Evolutionary conservation across 2,797 vertebrate species (phyloP).

Genomic region (Diceros bicornis): DNA sequence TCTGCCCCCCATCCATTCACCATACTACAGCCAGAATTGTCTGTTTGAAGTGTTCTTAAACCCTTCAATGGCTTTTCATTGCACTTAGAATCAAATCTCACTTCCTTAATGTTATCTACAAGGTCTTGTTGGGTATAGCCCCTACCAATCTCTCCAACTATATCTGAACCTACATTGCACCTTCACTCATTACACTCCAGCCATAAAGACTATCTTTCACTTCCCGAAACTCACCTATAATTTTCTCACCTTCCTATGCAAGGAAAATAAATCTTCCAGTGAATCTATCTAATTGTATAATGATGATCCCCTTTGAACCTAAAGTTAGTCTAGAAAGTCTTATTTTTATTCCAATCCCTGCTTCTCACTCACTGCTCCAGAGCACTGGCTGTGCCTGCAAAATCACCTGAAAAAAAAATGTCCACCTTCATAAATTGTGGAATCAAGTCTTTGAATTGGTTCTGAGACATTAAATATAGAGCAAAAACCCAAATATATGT

Average conservation of each 20-base stretch:
- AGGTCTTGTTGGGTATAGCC: not conserved
- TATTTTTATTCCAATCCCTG: conserved; percentile 4
- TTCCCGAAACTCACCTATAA: conserved; percentile 56
- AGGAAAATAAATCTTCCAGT: conserved; percentile 50
- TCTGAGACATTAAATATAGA: conserved; percentile 10
- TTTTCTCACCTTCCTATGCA: conserved; percentile 39
- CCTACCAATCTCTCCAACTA: conserved; percentile 22
- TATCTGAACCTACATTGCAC: not conserved
- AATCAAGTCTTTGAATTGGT: conserved; percentile 5
- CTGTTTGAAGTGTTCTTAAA: conserved; percentile 26
- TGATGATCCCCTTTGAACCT: not conserved
- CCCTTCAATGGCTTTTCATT: conserved; percentile 35
- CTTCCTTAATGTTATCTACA: not conserved
- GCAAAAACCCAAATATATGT: conserved; percentile 48
- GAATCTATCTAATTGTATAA: not conserved
- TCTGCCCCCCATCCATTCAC: not conserved
- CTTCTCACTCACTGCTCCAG: not conserved
- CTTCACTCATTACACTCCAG: conserved; percentile 12
- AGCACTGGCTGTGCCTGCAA: not conserved
- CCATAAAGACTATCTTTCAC: conserved; percentile 51
- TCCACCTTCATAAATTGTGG: conserved; percentile 26
- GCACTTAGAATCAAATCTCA: conserved; percentile 56
- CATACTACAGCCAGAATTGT: conserved; percentile 40
- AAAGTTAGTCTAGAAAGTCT: conserved; percentile 48
- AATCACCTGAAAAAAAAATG: conserved; percentile 61